Percentiles rank a stretch among this genome's conserved stretches.
These are phyloP conservation scores for Rafetus swinhoei DNA, from an alignment of 2,113 vertebrate genomes.

Conservation along the genomic window DNA sequence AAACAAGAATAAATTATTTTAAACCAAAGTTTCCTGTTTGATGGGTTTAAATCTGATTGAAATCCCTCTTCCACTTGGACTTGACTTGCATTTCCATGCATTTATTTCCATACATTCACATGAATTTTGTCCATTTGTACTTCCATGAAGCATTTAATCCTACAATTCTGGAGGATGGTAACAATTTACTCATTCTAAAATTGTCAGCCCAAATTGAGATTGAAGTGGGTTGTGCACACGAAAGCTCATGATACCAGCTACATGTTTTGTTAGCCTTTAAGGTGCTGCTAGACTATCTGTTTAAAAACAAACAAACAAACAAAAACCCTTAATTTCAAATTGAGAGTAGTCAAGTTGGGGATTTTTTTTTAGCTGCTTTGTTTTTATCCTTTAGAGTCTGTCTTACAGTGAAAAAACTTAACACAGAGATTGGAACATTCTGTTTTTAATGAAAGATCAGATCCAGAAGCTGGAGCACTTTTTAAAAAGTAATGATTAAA, in stretches of 20 bases:
- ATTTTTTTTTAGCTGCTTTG: slow-evolving; percentile 21
- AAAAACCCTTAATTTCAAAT: no score
- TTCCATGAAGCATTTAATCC: background rate
- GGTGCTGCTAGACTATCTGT: no score
- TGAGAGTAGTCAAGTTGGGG: background rate
- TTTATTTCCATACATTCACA: background rate
- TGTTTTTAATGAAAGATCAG: background rate
- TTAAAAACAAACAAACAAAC: no score
- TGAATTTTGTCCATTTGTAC: background rate
- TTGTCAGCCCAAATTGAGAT: background rate
- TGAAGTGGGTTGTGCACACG: no score
- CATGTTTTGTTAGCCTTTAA: no score
- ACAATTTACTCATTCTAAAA: slow-evolving; percentile 2
- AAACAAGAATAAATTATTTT: background rate
- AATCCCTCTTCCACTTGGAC: background rate
- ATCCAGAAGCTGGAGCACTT: background rate
- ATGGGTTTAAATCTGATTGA: background rate
- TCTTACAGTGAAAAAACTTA: background rate
- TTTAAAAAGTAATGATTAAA: background rate
- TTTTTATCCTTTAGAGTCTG: background rate
- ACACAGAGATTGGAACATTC: background rate
- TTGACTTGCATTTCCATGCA: background rate
- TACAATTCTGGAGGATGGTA: background rate
- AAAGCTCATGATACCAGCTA: no score
- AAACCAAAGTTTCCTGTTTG: background rate